A percentile compares a stretch with the other conserved stretches of the same genome.
These are phyloP conservation scores for Pachyrhynchus sulphureomaculatus DNA, from an alignment of 1,140 invertebrate genomes.

Conservation along the genomic window DNA sequence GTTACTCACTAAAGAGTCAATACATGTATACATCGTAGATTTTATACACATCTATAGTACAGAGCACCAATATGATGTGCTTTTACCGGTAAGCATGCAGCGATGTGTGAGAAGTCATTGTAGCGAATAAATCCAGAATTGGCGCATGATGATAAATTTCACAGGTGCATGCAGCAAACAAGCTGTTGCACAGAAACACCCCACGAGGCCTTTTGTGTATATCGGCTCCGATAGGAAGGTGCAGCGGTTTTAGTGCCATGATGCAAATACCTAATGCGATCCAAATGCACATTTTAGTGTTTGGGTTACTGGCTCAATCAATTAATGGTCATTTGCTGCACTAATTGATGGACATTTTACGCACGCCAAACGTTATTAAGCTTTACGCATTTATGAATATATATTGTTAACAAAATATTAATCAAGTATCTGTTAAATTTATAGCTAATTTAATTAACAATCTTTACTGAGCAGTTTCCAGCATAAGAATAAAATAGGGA, in stretches of 20 bases:
- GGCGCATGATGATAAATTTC: conserved; percentile 43
- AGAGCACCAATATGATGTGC: conserved; percentile 2
- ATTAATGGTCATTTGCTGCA: conserved; percentile 29
- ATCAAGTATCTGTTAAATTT: too few species aligned
- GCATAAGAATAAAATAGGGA: too few species aligned
- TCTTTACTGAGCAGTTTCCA: too few species aligned
- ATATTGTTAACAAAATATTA: conserved; percentile 11
- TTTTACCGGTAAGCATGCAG: conserved; percentile 19
- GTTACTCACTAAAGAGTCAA: too few species aligned
- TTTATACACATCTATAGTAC: too few species aligned
- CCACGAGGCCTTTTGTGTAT: conserved; percentile 22
- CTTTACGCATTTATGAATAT: conserved; percentile 19
- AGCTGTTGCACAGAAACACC: conserved; percentile 45
- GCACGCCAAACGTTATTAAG: conserved; percentile 17
- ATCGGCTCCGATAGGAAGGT: conserved; percentile 23
- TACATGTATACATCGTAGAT: too few species aligned
- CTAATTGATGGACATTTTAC: conserved; percentile 25
- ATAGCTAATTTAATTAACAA: too few species aligned
- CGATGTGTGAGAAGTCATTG: conserved; percentile 28
- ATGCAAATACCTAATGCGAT: conserved; percentile 28
- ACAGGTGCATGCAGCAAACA: conserved; percentile 42
- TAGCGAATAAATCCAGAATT: conserved; percentile 35
- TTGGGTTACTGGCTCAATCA: conserved; percentile 31
- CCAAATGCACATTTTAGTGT: conserved; percentile 32
- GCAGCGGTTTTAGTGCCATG: conserved; percentile 36